Base-by-base conservation (phyloP, 1,140 invertebrate genomes). In the Temnothorax curvispinosus region DNA sequence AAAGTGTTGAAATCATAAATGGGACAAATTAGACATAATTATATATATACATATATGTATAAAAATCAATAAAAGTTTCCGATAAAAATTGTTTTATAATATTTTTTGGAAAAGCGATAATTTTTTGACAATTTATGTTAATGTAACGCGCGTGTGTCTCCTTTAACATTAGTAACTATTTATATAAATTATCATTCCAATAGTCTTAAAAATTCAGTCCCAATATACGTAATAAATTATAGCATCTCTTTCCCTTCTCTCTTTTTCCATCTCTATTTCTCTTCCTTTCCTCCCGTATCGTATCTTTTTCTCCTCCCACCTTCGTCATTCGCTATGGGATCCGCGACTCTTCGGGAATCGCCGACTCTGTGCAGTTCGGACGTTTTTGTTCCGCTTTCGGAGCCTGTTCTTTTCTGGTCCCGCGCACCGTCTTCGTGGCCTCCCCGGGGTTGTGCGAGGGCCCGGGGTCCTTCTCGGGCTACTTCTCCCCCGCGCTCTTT, bases 291-390 rank as follows among this genome's bases (percentile, higher is more conserved):
- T 67, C 41, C 52, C 21, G 11, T 38, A 21, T 27, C 41, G 21
- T 87, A 27, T 71, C 35, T 76, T 27, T 78, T 78, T 87, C 47
- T 72, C 52, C 76, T 18, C 64, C 38, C 21, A 58, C 41, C 35
- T 64, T 71, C 62, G 81, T 76, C 60, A 67, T 60, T 88, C 86
- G 82, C 86, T 90, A 85, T 90, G 88, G 90, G 88, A 92, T 92
- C 92, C 88, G 88, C 86, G 82, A 90, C 87, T 93, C 82, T 56
- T 92, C 91, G 89, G 86, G 82, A 91, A 90, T 78, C 56, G 41
- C 82, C 92, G 87, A 91, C 86, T 80, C 60, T 81, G 85, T 81
- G 85, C 86, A 85, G 78, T 91, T 88, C 77, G 80, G 65, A 87
- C 67, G 92, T 93, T 93, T 93, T 93, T 93, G 86, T 86, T 54